Conservation (phyloP, 1,140 invertebrate genomes). For the Frieseomelitta varia region DNA sequence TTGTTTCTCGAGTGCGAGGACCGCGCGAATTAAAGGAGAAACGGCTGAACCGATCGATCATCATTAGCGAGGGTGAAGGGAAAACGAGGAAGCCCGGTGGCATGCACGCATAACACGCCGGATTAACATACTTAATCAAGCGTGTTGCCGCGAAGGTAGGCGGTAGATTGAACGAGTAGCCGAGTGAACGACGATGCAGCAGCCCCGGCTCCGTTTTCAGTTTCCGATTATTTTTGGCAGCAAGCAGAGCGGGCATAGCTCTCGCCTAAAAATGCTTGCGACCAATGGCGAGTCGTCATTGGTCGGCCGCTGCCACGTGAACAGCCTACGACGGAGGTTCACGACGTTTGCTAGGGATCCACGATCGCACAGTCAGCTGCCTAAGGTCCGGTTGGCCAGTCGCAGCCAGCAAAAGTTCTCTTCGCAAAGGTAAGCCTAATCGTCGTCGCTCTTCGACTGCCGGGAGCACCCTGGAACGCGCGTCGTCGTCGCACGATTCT, state of each 20-base stretch:
- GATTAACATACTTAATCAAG: neutral
- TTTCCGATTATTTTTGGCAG: conserved; percentile 80
- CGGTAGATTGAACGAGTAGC: neutral
- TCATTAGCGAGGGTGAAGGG: neutral
- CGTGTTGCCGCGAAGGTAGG: conserved; percentile 2
- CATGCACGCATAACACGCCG: neutral
- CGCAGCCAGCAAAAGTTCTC: conserved; percentile 73
- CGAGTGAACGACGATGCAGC: conserved; percentile 16
- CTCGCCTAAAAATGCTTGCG: conserved; percentile 77
- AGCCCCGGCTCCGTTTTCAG: conserved; percentile 78
- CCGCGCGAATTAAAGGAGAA: neutral
- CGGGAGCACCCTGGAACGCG: neutral
- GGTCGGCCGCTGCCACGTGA: conserved; percentile 56
- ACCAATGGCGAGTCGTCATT: conserved; percentile 69
- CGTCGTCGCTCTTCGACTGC: neutral
- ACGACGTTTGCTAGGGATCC: conserved; percentile 64
- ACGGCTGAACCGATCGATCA: neutral
- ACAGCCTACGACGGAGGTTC: conserved; percentile 54
- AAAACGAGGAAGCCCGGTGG: conserved; percentile 20
- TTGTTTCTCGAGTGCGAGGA: neutral
- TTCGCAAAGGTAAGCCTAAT: conserved; percentile 76
- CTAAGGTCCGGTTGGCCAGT: conserved; percentile 83
- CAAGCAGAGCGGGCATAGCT: conserved; percentile 65
- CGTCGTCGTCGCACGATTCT: neutral
- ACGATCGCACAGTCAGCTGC: conserved; percentile 82